Evolutionary conservation across 1,140 invertebrate species (phyloP).

Genomic region (Zelostemma sp.): DNA sequence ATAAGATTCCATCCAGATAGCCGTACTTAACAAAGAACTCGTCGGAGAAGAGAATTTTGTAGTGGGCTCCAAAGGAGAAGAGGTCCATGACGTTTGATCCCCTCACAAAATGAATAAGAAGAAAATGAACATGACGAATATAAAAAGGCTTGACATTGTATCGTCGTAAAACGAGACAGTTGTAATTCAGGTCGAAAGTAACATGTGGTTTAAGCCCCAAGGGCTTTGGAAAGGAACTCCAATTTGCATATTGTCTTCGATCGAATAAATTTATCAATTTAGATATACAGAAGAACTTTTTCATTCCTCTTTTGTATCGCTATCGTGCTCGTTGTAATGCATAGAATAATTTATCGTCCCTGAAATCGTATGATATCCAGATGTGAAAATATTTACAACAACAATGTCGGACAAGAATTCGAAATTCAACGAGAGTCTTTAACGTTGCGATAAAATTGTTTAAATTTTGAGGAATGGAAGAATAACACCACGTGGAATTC

Average conservation of each 20-base stretch:
- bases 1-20: slow-evolving; percentile 26
- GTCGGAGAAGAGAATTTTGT: slow-evolving; percentile 2
- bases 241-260: not conserved
- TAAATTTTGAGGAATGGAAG: no score
- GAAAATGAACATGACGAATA: not conserved
- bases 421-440: no score
- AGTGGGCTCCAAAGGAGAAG: not conserved
- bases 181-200: slow-evolving; percentile 2
- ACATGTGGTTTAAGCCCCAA: not conserved
- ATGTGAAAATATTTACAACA: no score
- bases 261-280: slow-evolving; percentile 3
- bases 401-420: no score
- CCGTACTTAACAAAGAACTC: slow-evolving; percentile 14
- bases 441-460: no score
- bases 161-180: not conserved
- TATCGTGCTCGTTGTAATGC: no score
- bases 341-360: no score
- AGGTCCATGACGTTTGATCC: not conserved
- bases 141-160: not conserved
- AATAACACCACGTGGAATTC: no score
- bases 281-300: not conserved
- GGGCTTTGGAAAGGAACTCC: slow-evolving; percentile 1
- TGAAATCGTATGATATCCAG: no score
- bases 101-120: not conserved
- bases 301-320: no score